phyloP scores from a whole-genome alignment of 1,140 invertebrate species.

The Trypoxylus dichotomus region DNA sequence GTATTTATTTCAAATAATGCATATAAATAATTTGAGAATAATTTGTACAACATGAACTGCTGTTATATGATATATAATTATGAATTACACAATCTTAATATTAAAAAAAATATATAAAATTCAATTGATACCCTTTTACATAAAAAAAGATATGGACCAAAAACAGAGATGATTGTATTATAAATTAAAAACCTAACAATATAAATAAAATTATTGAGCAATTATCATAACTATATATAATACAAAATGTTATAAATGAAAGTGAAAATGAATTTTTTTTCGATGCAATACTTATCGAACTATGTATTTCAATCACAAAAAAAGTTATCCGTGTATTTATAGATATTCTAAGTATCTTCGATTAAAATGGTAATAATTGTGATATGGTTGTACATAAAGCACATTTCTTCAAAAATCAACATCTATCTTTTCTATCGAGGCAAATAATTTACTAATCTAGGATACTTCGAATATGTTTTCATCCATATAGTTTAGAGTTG shows the following conservation, averaged over 20 bases:
- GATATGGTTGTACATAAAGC: conserved; percentile 21
- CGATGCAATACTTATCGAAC: neutral
- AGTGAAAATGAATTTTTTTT: conserved; percentile 14
- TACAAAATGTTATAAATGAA: conserved; percentile 6
- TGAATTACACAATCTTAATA: conserved; percentile 23
- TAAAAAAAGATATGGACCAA: conserved; percentile 17
- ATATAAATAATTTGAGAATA: conserved; percentile 16
- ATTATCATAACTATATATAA: conserved; percentile 23
- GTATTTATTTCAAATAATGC: conserved; percentile 25
- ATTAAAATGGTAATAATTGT: conserved; percentile 14
- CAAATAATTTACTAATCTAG: conserved; percentile 16
- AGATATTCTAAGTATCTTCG: conserved; percentile 20
- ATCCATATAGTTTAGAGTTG: conserved; percentile 12
- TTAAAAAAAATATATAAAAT: conserved; percentile 11
- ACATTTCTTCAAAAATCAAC: conserved; percentile 9
- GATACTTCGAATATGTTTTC: conserved; percentile 7
- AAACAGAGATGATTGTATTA: conserved; percentile 16
- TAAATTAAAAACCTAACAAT: conserved; percentile 9
- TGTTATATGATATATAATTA: conserved; percentile 25
- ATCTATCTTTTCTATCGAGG: conserved; percentile 13
- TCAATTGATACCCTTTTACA: conserved; percentile 16
- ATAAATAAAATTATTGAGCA: conserved; percentile 26
- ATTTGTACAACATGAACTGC: conserved; percentile 21
- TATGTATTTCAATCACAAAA: neutral
- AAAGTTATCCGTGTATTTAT: neutral